Conservation (phyloP, 2,113 vertebrate species). For the Osmerus eperlanus region DNA sequence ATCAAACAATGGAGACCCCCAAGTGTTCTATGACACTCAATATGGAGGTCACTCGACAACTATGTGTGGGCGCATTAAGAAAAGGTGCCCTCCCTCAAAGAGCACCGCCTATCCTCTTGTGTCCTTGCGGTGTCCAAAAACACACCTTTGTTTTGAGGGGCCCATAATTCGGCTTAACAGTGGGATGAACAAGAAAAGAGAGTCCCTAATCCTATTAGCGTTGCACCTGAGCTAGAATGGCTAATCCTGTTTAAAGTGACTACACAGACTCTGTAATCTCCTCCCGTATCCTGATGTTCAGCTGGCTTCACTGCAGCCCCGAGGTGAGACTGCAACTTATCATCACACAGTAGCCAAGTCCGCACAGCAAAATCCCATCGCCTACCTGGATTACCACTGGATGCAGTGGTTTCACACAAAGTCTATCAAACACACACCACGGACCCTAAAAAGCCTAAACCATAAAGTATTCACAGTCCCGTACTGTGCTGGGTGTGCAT, state of each 20-base stretch:
- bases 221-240: conserved; percentile 66
- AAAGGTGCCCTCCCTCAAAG: neutral
- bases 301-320: conserved; percentile 32
- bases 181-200: conserved; percentile 48
- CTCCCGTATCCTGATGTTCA: conserved; percentile 44
- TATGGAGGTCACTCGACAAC: conserved; percentile 1
- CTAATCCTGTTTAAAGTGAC: conserved; percentile 67
- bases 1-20: neutral
- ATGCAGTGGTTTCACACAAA: neutral
- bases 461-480: conserved; percentile 4
- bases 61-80: neutral
- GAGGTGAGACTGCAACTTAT: conserved; percentile 47
- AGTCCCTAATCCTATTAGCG: conserved; percentile 69
- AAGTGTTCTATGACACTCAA: conserved; percentile 1
- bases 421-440: neutral
- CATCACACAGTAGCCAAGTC: conserved; percentile 26
- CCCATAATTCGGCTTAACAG: conserved; percentile 56
- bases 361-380: conserved; percentile 17
- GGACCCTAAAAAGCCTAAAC: conserved; percentile 6
- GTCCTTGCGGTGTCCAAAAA: conserved; percentile 26
- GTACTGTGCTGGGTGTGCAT: neutral
- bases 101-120: conserved; percentile 11
- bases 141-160: conserved; percentile 53
- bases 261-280: conserved; percentile 56
- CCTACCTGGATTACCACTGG: conserved; percentile 27